Base-by-base conservation (phyloP, 1,140 invertebrate genomes). In the Pinna nobilis region DNA sequence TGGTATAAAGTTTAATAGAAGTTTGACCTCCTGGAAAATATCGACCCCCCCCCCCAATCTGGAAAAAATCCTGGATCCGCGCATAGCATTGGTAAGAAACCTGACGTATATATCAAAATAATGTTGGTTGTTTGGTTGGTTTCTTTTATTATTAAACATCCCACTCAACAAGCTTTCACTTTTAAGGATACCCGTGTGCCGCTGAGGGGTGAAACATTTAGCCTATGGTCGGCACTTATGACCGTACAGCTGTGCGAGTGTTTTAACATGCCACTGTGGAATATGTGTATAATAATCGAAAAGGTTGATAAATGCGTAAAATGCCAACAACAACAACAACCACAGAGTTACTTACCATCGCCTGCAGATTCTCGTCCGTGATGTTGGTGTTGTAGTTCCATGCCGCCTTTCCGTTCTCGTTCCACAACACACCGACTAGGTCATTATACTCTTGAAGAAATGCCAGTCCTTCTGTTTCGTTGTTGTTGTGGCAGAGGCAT, bases 331-430 rank as follows among this genome's bases (percentile, higher is more conserved):
- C 9, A 11, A 11, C n/a, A 11, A n/a, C n/a, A 11, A 44, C 9
- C 9, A 11, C 9, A 9, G 7, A 33, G 15, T 9, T 23, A 98
- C 69, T 63, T 61, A 84, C 82, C 76, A 67, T 65, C 30, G 41
- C 33, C 23, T 80, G 28, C 18, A 75, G 44, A 61, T 82, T 84
- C 44, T 78, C 65, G 33, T 78, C 69, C 0, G 82, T 84, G 32
- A 84, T 77, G 41, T 84, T 84, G 23, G 80, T 83, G 30, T 70
- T 59, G 35, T 80, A 82, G 25, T 74, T 74, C 82, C 82, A 84
- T 4, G 57, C 18, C 13, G 71, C 61, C 15, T 53, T 35, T 0
- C 57, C 65, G 7, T 55, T 47, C 11, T 69, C 44, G 25, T 70
- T 60, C n/a, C 20, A 67, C 32, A 76, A 25, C n/a, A 32, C 23